Conservation (phyloP, 2,888 invertebrate genomes). For the Spodoptera littoralis region DNA sequence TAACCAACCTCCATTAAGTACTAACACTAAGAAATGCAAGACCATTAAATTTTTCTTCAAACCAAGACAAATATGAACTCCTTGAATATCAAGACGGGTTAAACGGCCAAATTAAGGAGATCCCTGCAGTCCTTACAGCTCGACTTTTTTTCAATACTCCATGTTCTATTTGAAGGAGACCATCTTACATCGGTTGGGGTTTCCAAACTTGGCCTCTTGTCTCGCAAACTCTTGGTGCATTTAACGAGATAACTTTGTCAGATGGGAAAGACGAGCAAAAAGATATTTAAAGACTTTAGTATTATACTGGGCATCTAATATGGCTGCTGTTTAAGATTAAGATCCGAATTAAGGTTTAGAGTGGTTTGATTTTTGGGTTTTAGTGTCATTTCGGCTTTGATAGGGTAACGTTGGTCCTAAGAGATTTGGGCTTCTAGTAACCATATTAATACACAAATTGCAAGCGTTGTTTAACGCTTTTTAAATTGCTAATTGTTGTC, state of each 20-base stretch:
- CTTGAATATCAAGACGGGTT: slow-evolving; percentile 29
- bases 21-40: slow-evolving; percentile 21
- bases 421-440: too few species aligned
- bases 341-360: slow-evolving; percentile 38
- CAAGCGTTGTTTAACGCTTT: too few species aligned
- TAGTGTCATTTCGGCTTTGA: slow-evolving; percentile 4
- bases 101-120: slow-evolving; percentile 60
- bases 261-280: slow-evolving; percentile 70
- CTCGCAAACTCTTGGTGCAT: slow-evolving; percentile 79
- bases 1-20: slow-evolving; percentile 10
- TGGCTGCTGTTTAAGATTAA: slow-evolving; percentile 29
- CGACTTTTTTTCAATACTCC: slow-evolving; percentile 33
- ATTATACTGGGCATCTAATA: slow-evolving; percentile 45
- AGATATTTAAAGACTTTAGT: slow-evolving; percentile 52
- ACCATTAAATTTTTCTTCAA: slow-evolving; percentile 19
- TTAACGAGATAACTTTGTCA: slow-evolving; percentile 83
- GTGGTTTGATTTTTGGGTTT: slow-evolving; percentile 9
- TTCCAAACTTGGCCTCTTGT: slow-evolving; percentile 70
- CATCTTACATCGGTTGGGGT: slow-evolving; percentile 58
- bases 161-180: slow-evolving; percentile 39
- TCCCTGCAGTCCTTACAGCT: slow-evolving; percentile 32
- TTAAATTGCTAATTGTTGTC: too few species aligned
- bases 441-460: too few species aligned
- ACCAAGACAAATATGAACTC: slow-evolving; percentile 50
- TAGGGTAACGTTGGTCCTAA: too few species aligned